phyloP scores from a whole-genome alignment of 2,113 vertebrate genomes.

The Blennius ocellaris region DNA sequence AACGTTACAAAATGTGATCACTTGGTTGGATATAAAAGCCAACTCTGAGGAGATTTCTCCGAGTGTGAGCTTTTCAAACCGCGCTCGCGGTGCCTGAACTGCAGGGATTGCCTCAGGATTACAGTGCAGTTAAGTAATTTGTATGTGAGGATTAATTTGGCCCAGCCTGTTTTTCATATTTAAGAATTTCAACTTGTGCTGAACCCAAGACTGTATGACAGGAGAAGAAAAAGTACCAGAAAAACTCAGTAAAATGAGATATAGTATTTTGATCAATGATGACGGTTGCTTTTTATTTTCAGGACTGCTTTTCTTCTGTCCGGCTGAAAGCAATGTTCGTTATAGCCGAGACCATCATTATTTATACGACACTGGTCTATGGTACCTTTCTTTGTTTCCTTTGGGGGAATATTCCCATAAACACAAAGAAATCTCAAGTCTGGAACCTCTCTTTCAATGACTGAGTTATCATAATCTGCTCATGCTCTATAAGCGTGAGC shows the following conservation, averaged over 20 bases:
- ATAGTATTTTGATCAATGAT: not conserved
- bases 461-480: too few relatives aligned
- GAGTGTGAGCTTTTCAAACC: not conserved
- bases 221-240: too few relatives aligned
- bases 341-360: conserved; percentile 28
- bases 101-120: not conserved
- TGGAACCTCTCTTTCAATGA: not conserved
- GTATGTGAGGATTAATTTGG: not conserved
- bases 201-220: not conserved
- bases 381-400: conserved; percentile 46
- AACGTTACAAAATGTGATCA: not conserved
- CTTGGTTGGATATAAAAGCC: conserved; percentile 1
- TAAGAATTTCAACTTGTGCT: not conserved
- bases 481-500: too few relatives aligned
- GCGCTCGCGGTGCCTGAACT: not conserved
- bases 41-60: not conserved
- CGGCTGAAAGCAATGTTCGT: conserved; percentile 31
- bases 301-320: not conserved
- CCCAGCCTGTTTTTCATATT: not conserved
- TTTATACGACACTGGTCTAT: conserved; percentile 36
- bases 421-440: not conserved
- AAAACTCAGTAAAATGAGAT: not conserved
- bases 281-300: not conserved
- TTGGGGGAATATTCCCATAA: not conserved
- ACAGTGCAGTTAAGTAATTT: not conserved